Conservation (phyloP, 2,797 vertebrate species). For the Taeniopygia guttata region DNA sequence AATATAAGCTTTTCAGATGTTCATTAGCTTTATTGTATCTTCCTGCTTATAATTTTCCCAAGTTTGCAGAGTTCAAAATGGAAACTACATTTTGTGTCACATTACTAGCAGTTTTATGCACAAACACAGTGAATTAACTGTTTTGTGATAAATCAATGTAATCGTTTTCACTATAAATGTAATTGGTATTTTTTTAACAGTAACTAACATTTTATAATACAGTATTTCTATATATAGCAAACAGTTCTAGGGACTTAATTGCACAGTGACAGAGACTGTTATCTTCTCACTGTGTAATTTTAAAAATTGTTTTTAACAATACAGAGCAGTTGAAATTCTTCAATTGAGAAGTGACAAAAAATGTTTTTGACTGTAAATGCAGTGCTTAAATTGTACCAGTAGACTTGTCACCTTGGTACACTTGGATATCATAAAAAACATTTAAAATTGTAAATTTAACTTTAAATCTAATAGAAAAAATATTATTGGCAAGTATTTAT, state of each 20-base stretch:
- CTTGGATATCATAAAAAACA: conserved; percentile 59
- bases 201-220: conserved; percentile 58
- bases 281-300: conserved; percentile 46
- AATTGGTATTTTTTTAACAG: conserved; percentile 21
- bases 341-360: conserved; percentile 32
- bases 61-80: neutral
- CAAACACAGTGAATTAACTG: conserved; percentile 1
- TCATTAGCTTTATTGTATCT: conserved; percentile 11
- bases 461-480: conserved; percentile 52
- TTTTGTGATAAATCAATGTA: conserved; percentile 29
- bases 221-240: conserved; percentile 41
- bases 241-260: conserved; percentile 40
- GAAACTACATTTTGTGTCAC: neutral
- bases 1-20: neutral
- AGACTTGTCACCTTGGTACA: conserved; percentile 46
- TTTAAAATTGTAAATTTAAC: conserved; percentile 62
- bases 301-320: conserved; percentile 57
- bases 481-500: neutral
- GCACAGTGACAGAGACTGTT: conserved; percentile 53
- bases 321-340: conserved; percentile 48
- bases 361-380: conserved; percentile 38
- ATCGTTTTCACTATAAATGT: conserved; percentile 29
- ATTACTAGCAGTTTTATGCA: neutral
- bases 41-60: neutral
- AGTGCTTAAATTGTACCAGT: conserved; percentile 54